Evolutionary conservation across 2,888 invertebrate genomes (phyloP), one percentile per base, ranked within the genome.

Genomic region (Theretra japonica): DNA sequence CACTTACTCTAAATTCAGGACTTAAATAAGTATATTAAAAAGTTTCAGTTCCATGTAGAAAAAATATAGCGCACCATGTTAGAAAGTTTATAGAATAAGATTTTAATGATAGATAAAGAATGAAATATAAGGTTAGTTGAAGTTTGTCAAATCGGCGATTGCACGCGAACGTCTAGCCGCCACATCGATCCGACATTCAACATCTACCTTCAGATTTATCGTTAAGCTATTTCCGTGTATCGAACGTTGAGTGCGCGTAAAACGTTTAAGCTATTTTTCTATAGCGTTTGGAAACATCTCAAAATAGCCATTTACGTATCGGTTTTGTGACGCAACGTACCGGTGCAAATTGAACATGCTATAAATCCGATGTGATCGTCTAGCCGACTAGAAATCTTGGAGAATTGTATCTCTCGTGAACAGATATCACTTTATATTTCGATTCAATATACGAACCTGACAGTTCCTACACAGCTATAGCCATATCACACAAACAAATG

Each of bases 201-300:
- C 78, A 80, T 80, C 86, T 86, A 84, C 87, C 84, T 87, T 87
- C 85, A 79, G 77, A 80, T 84, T 86, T 86, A 88, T 90, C 88
- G 87, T 90, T 84, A 89, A 91, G 85, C 90, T 92, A 92, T 92
- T 92, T 91, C 83, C 81, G 88, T 84, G 77, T 81, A 88, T 85
- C 84, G 82, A 82, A 82, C 82, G 84, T 83, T 86, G 82, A 86
- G 83, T 86, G 84, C 82, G 83, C 87, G 88, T 91, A 90, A 91
- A 91, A 89, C 91, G 87, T 85, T 86, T 86, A 82, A 77, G 83
- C 83, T 88, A 89, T 90, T 91, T 91, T 91, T 90, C 85, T 82
- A 80, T 86, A 76, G 80, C 85, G 81, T 86, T 85, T 80, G 82
- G 82, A 86, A 87, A 87, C 86, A 81, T 88, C 87, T 87, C 74